These are phyloP conservation scores for Lanius collurio DNA, from an alignment of 2,113 vertebrate genomes.

Conservation along the genomic window DNA sequence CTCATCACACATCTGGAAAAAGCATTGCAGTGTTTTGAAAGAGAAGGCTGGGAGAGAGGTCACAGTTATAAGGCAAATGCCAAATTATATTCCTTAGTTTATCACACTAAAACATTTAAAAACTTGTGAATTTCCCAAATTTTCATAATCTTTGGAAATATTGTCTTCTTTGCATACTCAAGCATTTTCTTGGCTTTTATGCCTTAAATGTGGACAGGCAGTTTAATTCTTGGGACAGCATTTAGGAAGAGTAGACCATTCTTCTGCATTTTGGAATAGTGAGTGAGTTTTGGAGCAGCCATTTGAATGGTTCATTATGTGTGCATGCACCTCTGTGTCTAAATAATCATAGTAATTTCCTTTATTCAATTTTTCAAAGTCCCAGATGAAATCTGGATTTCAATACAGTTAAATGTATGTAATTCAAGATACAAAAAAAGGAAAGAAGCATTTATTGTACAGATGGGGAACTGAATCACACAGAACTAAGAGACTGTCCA, in stretches of 20 bases:
- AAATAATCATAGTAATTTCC: neutral
- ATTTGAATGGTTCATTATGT: neutral
- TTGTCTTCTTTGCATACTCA: neutral
- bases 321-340: neutral
- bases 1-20: neutral
- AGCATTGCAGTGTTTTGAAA: neutral
- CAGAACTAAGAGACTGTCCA: neutral
- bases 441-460: slow-evolving; percentile 24
- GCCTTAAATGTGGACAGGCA: neutral
- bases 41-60: neutral
- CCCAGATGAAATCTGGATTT: neutral
- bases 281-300: neutral
- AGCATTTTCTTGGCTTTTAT: neutral
- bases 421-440: neutral
- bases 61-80: neutral
- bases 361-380: neutral
- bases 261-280: neutral
- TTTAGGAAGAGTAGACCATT: neutral
- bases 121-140: neutral
- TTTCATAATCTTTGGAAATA: neutral
- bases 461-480: neutral
- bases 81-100: neutral
- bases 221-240: neutral
- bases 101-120: neutral
- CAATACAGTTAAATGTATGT: neutral